These are phyloP conservation scores for Brachyopa scutellaris DNA, from an alignment of 2,888 invertebrate genomes.

Conservation along the genomic window DNA sequence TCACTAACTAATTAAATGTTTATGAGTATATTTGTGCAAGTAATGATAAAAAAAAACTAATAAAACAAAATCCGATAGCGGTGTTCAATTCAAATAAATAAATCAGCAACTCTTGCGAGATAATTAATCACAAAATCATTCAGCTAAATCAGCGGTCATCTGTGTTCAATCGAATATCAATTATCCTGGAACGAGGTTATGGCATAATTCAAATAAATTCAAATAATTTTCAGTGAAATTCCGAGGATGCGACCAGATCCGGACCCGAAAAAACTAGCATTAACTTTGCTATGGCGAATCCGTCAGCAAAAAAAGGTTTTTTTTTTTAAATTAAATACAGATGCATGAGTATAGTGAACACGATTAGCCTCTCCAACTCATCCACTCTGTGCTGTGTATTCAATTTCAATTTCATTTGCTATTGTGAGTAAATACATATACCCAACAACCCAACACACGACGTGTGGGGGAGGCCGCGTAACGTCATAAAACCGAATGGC, in stretches of 20 bases:
- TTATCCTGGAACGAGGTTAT: conserved; percentile 19
- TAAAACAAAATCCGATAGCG: conserved; percentile 15
- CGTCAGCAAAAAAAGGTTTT: background rate
- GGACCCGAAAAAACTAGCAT: conserved; percentile 50
- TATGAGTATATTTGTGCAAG: background rate
- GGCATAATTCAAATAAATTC: conserved; percentile 51
- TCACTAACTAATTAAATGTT: no score
- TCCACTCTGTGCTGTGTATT: no score
- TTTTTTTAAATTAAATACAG: background rate
- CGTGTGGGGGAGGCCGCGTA: no score
- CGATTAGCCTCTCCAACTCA: background rate
- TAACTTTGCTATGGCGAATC: conserved; percentile 1
- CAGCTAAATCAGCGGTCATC: conserved; percentile 41
- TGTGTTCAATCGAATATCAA: conserved; percentile 60
- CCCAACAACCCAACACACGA: no score
- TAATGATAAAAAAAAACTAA: conserved; percentile 12
- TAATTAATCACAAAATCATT: conserved; percentile 48
- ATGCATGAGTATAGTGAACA: background rate
- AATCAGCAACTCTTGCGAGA: background rate
- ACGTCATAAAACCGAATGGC: conserved; percentile 37
- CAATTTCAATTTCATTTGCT: no score
- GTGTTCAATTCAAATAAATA: conserved; percentile 1
- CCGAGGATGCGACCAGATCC: conserved; percentile 27
- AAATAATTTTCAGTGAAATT: conserved; percentile 34
- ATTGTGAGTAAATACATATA: no score